Percentiles rank a stretch among this genome's conserved stretches.
Conservation (phyloP, 2,113 vertebrate genomes). For the Rissa tridactyla region DNA sequence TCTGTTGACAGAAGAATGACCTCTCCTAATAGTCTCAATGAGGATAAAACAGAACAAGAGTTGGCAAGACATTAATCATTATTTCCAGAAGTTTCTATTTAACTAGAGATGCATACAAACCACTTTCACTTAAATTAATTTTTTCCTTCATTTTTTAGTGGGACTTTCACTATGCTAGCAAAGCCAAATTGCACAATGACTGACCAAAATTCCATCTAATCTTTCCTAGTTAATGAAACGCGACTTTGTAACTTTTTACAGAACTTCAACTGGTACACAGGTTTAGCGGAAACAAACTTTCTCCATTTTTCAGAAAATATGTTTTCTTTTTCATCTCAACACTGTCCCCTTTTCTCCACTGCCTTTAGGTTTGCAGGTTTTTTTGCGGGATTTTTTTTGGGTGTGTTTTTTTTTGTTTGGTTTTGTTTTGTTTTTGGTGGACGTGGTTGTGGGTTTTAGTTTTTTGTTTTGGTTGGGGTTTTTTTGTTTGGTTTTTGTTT, state of each 20-base stretch:
- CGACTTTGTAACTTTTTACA: neutral
- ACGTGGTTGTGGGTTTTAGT: too few species aligned
- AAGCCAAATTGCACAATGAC: neutral
- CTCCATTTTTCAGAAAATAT: neutral
- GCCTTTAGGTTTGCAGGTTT: neutral
- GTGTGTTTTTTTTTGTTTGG: neutral
- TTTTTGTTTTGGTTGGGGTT: neutral
- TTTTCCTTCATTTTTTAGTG: neutral
- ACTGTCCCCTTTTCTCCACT: neutral
- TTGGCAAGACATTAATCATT: neutral
- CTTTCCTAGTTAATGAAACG: neutral
- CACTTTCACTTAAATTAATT: neutral
- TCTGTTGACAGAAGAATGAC: conserved; percentile 26
- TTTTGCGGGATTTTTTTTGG: neutral
- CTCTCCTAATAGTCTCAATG: neutral
- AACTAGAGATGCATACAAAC: neutral
- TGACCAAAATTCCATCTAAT: neutral
- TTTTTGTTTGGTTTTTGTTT: neutral
- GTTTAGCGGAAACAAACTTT: neutral
- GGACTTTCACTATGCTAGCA: neutral
- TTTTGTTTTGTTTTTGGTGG: too few species aligned
- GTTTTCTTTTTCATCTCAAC: neutral
- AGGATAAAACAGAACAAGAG: conserved; percentile 12
- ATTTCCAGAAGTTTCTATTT: neutral
- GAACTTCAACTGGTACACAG: neutral